These are phyloP conservation scores for Trachemys scripta DNA, from an alignment of 2,113 vertebrate species.

Conservation along the genomic window DNA sequence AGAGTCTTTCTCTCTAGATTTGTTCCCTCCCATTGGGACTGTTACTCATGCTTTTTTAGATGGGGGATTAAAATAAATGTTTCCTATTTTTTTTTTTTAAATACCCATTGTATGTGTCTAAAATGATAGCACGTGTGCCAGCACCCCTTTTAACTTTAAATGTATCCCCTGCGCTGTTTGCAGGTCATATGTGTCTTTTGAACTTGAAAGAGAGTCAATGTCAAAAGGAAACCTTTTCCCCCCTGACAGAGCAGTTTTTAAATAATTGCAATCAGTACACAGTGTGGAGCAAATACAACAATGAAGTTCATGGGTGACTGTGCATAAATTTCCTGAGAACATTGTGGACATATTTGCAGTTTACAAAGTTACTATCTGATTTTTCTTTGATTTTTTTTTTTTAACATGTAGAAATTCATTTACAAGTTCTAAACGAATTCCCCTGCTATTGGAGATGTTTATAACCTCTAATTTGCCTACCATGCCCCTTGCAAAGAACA, in stretches of 20 bases:
- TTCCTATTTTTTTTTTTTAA: not conserved
- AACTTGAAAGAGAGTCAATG: conserved; percentile 49
- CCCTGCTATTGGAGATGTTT: conserved; percentile 33
- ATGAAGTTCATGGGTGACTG: not conserved
- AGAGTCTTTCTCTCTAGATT: not conserved
- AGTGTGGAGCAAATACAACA: not conserved
- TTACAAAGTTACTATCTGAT: not conserved
- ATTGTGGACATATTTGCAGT: not conserved
- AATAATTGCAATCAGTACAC: conserved; percentile 35
- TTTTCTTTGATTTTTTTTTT: not conserved
- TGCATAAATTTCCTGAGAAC: not conserved
- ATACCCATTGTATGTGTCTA: conserved; percentile 24
- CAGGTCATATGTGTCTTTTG: conserved; percentile 54
- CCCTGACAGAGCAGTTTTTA: not conserved
- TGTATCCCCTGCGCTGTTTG: conserved; percentile 43
- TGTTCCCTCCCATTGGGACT: not conserved
- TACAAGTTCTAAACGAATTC: not conserved
- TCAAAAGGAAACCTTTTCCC: conserved; percentile 59
- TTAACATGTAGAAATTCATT: not conserved
- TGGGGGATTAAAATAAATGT: not conserved
- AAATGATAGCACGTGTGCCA: conserved; percentile 15
- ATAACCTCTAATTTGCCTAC: conserved; percentile 17
- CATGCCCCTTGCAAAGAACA: not conserved
- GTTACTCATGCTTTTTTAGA: not conserved
- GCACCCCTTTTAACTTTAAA: conserved; percentile 36